phyloP scores from a whole-genome alignment of 2,888 invertebrate species.

The Asteroscopus sphinx region DNA sequence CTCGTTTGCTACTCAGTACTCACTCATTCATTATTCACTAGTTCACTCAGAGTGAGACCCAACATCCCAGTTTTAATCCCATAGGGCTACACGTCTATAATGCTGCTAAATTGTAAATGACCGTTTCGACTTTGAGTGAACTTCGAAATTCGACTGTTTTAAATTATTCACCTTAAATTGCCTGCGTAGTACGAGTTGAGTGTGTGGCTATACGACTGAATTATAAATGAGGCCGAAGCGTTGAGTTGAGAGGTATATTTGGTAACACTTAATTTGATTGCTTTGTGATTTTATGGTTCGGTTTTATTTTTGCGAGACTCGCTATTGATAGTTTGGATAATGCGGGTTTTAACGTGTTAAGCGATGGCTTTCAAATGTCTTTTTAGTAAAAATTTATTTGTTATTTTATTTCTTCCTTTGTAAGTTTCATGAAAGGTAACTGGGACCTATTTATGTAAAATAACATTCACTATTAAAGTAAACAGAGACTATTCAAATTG shows the following conservation, averaged over 20 bases:
- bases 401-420: no score
- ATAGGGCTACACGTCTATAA: slow-evolving; percentile 72
- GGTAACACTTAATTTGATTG: slow-evolving; percentile 69
- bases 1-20: slow-evolving; percentile 32
- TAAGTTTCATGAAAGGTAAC: no score
- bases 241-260: slow-evolving; percentile 61
- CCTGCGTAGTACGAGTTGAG: slow-evolving; percentile 62
- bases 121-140: slow-evolving; percentile 78
- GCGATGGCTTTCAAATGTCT: no score
- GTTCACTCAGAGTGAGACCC: slow-evolving; percentile 43
- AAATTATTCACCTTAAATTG: slow-evolving; percentile 80
- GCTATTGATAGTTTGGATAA: no score
- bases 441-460: no score
- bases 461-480: no score
- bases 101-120: slow-evolving; percentile 82
- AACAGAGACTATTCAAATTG: no score
- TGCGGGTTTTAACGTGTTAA: no score
- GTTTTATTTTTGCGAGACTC: slow-evolving; percentile 9
- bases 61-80: slow-evolving; percentile 55
- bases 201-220: slow-evolving; percentile 65
- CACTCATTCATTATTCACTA: slow-evolving; percentile 49
- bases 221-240: slow-evolving; percentile 63
- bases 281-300: slow-evolving; percentile 60
- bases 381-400: no score
- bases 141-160: slow-evolving; percentile 75